phyloP scores from a whole-genome alignment of 2,888 invertebrate genomes.

The Ochropleura leucogaster region DNA sequence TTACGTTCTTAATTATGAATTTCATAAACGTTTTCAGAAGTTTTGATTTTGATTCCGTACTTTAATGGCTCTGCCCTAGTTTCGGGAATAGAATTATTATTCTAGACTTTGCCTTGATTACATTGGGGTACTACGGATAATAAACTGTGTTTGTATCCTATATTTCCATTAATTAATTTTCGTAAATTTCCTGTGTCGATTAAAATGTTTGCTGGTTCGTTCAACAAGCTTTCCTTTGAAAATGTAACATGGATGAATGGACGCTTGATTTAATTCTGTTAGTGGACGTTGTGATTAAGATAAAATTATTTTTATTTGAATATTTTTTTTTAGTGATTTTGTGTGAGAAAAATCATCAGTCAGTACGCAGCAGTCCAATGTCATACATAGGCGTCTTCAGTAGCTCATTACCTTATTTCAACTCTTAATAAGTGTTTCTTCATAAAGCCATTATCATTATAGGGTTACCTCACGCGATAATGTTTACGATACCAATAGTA shows the following conservation, averaged over 20 bases:
- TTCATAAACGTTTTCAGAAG: conserved; percentile 57
- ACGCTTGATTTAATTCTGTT: conserved; percentile 5
- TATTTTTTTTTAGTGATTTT: neutral
- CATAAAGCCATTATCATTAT: neutral
- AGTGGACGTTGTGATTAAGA: neutral
- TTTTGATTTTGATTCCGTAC: conserved; percentile 55
- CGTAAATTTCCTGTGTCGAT: conserved; percentile 1
- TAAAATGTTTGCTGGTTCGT: neutral
- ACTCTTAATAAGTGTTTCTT: neutral
- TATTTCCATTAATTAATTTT: conserved; percentile 27
- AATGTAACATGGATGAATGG: neutral
- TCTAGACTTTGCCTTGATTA: conserved; percentile 27
- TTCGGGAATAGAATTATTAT: conserved; percentile 43
- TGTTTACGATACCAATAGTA: neutral
- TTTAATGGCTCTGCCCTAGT: conserved; percentile 45
- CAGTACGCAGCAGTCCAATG: too few relatives aligned
- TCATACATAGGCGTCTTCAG: too few relatives aligned
- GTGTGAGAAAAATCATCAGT: neutral
- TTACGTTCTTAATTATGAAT: conserved; percentile 58
- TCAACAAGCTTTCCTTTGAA: conserved; percentile 9
- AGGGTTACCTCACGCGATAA: neutral
- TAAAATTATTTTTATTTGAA: neutral
- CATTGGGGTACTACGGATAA: conserved; percentile 12
- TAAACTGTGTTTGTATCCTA: conserved; percentile 18
- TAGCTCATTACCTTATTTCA: too few relatives aligned